These are phyloP conservation scores for Falco cherrug DNA, from an alignment of 2,797 vertebrate genomes.

Conservation along the genomic window DNA sequence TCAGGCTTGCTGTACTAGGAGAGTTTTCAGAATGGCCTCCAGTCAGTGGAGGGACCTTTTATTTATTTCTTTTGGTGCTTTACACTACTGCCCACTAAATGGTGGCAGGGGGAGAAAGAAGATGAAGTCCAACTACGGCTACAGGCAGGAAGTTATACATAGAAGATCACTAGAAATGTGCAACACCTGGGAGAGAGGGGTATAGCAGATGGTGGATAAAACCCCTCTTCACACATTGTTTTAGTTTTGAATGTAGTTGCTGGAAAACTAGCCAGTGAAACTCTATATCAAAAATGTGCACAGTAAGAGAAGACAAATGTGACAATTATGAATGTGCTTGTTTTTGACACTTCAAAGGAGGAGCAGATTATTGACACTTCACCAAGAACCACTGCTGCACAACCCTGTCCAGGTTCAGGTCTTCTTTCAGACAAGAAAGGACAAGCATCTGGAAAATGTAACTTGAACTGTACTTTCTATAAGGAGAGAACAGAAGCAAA, in stretches of 20 bases:
- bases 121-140: neutral
- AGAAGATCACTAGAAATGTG: neutral
- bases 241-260: neutral
- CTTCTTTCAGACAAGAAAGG: neutral
- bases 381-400: neutral
- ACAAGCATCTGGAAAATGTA: slow-evolving; percentile 4
- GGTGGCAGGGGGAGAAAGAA: neutral
- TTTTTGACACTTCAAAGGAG: slow-evolving; percentile 41
- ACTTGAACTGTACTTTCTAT: neutral
- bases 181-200: neutral
- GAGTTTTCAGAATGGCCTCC: neutral
- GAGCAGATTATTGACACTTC: neutral
- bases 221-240: neutral
- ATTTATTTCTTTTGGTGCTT: neutral
- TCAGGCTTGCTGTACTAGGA: neutral
- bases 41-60: neutral
- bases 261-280: slow-evolving; percentile 34
- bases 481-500: slow-evolving; percentile 5
- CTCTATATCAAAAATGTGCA: slow-evolving; percentile 34
- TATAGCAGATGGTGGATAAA: neutral
- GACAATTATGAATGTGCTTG: slow-evolving; percentile 33
- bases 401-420: neutral
- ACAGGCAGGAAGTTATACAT: neutral
- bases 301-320: slow-evolving; percentile 29
- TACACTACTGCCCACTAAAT: neutral